Evolutionary conservation across 2,888 invertebrate genomes (phyloP).

Genomic region (Polydesmus complanatus): DNA sequence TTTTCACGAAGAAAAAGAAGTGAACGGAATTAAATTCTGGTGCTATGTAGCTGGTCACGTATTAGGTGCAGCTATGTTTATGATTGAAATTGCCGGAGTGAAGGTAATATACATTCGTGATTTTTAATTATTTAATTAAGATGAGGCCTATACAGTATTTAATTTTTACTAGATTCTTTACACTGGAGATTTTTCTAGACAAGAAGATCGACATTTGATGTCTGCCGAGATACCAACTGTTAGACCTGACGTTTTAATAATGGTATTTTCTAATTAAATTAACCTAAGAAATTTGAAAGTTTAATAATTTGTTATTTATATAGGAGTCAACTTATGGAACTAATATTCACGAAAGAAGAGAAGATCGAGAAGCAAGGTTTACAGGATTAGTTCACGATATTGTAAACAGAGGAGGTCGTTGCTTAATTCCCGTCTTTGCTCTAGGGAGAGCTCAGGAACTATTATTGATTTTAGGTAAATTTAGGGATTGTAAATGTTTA

Average conservation of each 20-base stretch:
- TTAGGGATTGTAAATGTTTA: too few species aligned
- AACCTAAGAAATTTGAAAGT: too few species aligned
- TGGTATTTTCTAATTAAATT: slow-evolving; percentile 40
- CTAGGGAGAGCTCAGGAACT: slow-evolving; percentile 93
- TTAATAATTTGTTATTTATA: neutral
- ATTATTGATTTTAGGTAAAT: slow-evolving; percentile 61
- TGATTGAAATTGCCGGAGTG: slow-evolving; percentile 99
- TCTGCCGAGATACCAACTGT: slow-evolving; percentile 96
- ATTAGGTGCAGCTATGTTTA: slow-evolving; percentile 98
- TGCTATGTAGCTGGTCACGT: slow-evolving; percentile 99
- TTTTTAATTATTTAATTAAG: neutral
- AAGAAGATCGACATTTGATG: slow-evolving; percentile 98
- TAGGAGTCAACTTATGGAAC: slow-evolving; percentile 98
- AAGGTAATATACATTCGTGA: slow-evolving; percentile 38
- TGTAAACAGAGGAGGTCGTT: slow-evolving; percentile 90
- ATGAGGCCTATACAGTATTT: neutral
- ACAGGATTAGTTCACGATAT: slow-evolving; percentile 89
- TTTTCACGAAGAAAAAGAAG: slow-evolving; percentile 95
- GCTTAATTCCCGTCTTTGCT: slow-evolving; percentile 97
- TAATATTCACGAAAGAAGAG: slow-evolving; percentile 95
- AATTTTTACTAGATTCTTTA: slow-evolving; percentile 48
- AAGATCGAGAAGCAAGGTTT: slow-evolving; percentile 88
- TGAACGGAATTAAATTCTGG: slow-evolving; percentile 93
- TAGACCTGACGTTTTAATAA: slow-evolving; percentile 92
- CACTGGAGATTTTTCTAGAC: slow-evolving; percentile 96